phyloP scores from a whole-genome alignment of 1,140 invertebrate species.

The Trichonephila clavata region DNA sequence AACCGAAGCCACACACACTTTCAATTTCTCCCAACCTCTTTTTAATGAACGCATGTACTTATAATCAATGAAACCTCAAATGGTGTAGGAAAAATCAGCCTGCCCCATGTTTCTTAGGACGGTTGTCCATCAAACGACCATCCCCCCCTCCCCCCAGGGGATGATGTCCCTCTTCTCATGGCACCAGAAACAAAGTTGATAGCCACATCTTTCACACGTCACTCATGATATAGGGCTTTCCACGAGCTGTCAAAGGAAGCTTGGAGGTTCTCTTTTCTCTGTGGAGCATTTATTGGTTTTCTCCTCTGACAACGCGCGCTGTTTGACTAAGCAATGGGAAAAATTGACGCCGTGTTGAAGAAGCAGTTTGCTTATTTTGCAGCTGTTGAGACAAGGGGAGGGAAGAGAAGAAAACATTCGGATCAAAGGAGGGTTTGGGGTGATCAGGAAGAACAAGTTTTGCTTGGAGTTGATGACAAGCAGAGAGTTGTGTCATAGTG shows the following conservation, averaged over 20 bases:
- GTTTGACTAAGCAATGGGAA: background rate
- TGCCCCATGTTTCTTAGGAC: conserved; percentile 17
- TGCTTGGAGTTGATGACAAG: background rate
- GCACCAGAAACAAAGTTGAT: conserved; percentile 66
- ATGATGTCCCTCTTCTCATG: conserved; percentile 14
- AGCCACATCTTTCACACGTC: conserved; percentile 71
- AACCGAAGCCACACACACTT: background rate
- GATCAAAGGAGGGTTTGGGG: background rate
- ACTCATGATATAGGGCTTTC: conserved; percentile 35
- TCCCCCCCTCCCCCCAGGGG: background rate
- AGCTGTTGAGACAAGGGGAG: background rate
- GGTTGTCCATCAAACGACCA: conserved; percentile 65
- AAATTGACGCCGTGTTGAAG: conserved; percentile 14
- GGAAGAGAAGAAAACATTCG: background rate
- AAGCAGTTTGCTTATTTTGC: conserved; percentile 5
- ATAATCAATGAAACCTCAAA: conserved; percentile 46
- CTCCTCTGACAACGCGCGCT: background rate
- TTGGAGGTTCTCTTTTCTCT: conserved; percentile 22
- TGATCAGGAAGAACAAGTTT: background rate
- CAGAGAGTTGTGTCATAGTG: background rate
- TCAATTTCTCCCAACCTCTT: background rate
- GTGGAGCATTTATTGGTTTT: conserved; percentile 12
- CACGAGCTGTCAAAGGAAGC: background rate
- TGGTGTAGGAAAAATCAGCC: conserved; percentile 47
- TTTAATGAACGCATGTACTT: background rate